A percentile compares a stretch with the other conserved stretches of the same genome.
Conservation (phyloP, 2,797 vertebrate genomes). For the Takifugu rubripes region DNA sequence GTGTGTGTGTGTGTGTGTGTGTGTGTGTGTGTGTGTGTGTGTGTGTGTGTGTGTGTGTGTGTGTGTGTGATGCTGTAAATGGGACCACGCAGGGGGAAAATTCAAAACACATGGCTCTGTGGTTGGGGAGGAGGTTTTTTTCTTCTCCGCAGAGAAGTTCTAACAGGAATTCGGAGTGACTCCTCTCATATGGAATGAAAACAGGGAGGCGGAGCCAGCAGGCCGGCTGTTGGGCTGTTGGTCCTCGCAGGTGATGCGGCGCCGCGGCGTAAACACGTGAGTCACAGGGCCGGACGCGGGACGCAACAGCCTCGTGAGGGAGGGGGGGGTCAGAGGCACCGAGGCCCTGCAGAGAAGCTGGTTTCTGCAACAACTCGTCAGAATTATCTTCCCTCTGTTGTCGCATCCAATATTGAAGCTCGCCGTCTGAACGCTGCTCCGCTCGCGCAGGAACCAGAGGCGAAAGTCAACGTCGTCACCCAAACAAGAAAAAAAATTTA, state of each 20-base stretch:
- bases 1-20: slow-evolving; percentile 6
- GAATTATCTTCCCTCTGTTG: slow-evolving; percentile 35
- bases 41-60: slow-evolving; percentile 6
- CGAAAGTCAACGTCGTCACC: not conserved
- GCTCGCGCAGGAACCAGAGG: slow-evolving; percentile 4
- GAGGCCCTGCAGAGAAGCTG: slow-evolving; percentile 8
- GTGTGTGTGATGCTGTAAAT: slow-evolving; percentile 10
- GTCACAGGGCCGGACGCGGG: slow-evolving; percentile 43
- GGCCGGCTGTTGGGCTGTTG: slow-evolving; percentile 47
- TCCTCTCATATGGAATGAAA: slow-evolving; percentile 71
- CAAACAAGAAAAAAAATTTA: too few relatives aligned
- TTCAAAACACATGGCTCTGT: slow-evolving; percentile 73
- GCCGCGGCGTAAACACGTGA: slow-evolving; percentile 45
- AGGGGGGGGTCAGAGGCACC: slow-evolving; percentile 15
- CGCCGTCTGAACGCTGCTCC: not conserved
- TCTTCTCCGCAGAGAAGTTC: slow-evolving; percentile 68
- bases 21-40: not conserved
- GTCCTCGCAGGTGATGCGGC: slow-evolving; percentile 49
- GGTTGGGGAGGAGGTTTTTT: slow-evolving; percentile 61
- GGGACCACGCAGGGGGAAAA: slow-evolving; percentile 56
- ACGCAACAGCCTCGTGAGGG: slow-evolving; percentile 1
- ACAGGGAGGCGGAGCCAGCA: slow-evolving; percentile 57
- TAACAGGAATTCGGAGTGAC: slow-evolving; percentile 73
- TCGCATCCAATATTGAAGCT: slow-evolving; percentile 44
- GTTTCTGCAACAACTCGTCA: slow-evolving; percentile 28